Conservation (phyloP, 1,140 invertebrate species). For the Anoplophora glabripennis region DNA sequence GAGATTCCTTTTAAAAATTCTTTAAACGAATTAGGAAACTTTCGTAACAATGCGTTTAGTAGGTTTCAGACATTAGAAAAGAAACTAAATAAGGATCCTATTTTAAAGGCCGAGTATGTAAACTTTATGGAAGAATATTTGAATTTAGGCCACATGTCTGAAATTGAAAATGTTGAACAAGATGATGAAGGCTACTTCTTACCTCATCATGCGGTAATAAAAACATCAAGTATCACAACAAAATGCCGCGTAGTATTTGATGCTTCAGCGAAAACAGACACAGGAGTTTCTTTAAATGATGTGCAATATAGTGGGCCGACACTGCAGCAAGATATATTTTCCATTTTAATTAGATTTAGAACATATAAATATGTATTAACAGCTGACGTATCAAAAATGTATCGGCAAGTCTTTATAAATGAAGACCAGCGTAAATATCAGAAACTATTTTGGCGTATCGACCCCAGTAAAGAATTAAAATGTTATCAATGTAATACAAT, state of each 20-base stretch:
- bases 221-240: constrained; percentile 26
- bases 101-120: not conserved
- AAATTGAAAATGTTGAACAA: not conserved
- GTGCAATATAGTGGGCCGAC: constrained; percentile 42
- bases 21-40: not conserved
- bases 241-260: constrained; percentile 37
- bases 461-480: constrained; percentile 29
- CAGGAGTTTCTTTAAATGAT: constrained; percentile 45
- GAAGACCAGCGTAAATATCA: constrained; percentile 44
- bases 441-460: constrained; percentile 48
- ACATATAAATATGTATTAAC: constrained; percentile 38
- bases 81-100: not conserved
- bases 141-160: too few relatives aligned
- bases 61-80: not conserved
- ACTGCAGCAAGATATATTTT: constrained; percentile 48
- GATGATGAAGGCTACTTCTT: constrained; percentile 30
- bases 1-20: not conserved
- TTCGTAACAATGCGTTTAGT: not conserved
- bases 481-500: constrained; percentile 44
- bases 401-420: constrained; percentile 46
- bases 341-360: constrained; percentile 47
- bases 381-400: constrained; percentile 50
- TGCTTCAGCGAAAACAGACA: constrained; percentile 31
- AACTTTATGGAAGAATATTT: too few relatives aligned
- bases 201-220: constrained; percentile 41